These are phyloP conservation scores for Percina caprodes DNA, from an alignment of 2,113 vertebrate species.

Conservation along the genomic window DNA sequence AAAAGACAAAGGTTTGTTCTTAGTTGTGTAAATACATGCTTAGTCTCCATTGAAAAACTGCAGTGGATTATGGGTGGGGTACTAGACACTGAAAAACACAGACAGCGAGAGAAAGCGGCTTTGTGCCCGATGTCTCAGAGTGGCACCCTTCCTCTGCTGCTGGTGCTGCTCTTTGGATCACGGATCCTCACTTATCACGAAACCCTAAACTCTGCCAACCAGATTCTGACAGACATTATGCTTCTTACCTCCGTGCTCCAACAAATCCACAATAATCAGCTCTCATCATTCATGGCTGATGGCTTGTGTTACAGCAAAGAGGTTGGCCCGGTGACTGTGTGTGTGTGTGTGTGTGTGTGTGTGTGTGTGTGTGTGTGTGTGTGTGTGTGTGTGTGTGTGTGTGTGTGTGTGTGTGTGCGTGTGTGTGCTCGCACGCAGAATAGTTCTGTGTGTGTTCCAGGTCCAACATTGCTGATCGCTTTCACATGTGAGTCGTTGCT, in stretches of 20 bases:
- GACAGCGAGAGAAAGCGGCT: slow-evolving; percentile 22
- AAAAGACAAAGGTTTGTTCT: slow-evolving; percentile 49
- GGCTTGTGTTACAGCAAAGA: neutral
- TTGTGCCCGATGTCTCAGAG: slow-evolving; percentile 10
- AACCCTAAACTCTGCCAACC: neutral
- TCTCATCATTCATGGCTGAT: neutral
- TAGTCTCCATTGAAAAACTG: slow-evolving; percentile 36
- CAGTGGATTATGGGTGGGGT: slow-evolving; percentile 15
- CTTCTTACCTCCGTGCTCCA: neutral
- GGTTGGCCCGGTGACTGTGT: neutral
- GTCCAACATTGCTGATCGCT: slow-evolving; percentile 65
- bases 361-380: slow-evolving; percentile 15
- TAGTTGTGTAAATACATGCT: slow-evolving; percentile 60
- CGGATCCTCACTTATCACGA: slow-evolving; percentile 17
- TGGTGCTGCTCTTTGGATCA: slow-evolving; percentile 13
- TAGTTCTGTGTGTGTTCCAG: slow-evolving; percentile 7
- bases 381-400: slow-evolving; percentile 19
- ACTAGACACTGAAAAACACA: neutral
- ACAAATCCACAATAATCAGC: slow-evolving; percentile 24
- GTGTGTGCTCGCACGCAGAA: neutral
- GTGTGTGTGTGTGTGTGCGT: slow-evolving; percentile 19
- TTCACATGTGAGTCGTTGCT: slow-evolving; percentile 71
- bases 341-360: slow-evolving; percentile 23
- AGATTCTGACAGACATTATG: slow-evolving; percentile 12
- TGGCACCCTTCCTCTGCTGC: slow-evolving; percentile 30